Percentiles rank a stretch among this genome's conserved stretches.
Evolutionary conservation across 2,113 vertebrate genomes (phyloP).

Genomic region (Cisticola juncidis): DNA sequence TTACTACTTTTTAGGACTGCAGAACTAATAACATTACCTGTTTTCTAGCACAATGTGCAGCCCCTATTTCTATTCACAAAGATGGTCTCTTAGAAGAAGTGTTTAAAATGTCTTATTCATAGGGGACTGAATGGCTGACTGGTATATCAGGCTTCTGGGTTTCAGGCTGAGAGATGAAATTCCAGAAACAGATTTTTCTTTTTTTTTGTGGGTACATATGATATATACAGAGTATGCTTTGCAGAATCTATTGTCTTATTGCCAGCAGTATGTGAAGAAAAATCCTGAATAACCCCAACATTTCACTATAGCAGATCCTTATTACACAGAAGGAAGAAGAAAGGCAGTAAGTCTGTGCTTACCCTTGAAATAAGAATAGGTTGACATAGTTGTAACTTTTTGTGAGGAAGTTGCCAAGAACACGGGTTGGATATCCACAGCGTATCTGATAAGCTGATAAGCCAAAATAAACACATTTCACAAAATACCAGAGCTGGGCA

Average conservation of each 20-base stretch:
- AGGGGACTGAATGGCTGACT: not conserved
- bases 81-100: not conserved
- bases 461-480: slow-evolving; percentile 98
- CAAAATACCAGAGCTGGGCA: slow-evolving; percentile 99
- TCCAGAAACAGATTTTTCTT: not conserved
- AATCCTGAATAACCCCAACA: not conserved
- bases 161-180: not conserved
- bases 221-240: not conserved
- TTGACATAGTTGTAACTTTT: slow-evolving; percentile 99
- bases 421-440: slow-evolving; percentile 95
- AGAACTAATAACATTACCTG: not conserved
- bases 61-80: not conserved
- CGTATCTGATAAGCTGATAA: slow-evolving; percentile 99
- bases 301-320: not conserved
- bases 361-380: slow-evolving; percentile 99
- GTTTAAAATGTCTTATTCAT: not conserved
- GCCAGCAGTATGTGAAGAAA: not conserved
- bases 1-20: not conserved
- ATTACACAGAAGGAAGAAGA: not conserved
- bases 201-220: not conserved
- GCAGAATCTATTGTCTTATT: not conserved
- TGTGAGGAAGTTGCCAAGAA: slow-evolving; percentile 98
- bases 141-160: not conserved
- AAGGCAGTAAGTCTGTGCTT: slow-evolving; percentile 51
- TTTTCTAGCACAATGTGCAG: not conserved